Conservation (phyloP, 1,140 invertebrate species). For the Pseudomyrmex dendroicus region DNA sequence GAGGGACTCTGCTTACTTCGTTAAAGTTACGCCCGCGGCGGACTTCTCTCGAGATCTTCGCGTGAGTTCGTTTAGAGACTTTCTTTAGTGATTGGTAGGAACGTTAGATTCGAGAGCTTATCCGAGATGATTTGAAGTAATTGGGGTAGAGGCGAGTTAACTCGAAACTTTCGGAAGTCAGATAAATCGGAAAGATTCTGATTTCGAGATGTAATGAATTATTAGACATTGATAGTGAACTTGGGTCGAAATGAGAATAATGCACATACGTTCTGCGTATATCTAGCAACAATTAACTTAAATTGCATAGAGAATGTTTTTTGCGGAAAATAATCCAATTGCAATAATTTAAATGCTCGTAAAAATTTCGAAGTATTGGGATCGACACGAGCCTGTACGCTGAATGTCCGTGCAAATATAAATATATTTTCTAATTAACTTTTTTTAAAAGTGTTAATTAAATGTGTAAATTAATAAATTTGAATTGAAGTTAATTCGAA, state of each 20-base stretch:
- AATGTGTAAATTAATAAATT: too few relatives aligned
- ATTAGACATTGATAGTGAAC: neutral
- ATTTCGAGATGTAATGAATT: conserved; percentile 2
- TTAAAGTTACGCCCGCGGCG: conserved; percentile 58
- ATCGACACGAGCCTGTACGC: too few relatives aligned
- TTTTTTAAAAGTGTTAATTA: too few relatives aligned
- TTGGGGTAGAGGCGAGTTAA: conserved; percentile 12
- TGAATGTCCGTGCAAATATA: too few relatives aligned
- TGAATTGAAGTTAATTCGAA: too few relatives aligned
- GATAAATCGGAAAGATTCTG: conserved; percentile 24
- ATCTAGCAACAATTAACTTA: neutral
- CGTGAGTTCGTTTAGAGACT: conserved; percentile 51
- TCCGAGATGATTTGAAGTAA: conserved; percentile 48
- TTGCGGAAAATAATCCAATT: too few relatives aligned
- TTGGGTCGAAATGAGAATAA: neutral
- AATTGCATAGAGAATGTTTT: neutral
- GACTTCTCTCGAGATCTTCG: conserved; percentile 33
- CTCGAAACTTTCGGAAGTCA: conserved; percentile 29
- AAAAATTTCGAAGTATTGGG: too few relatives aligned
- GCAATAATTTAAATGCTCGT: too few relatives aligned
- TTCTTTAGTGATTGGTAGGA: conserved; percentile 43
- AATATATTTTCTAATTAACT: too few relatives aligned
- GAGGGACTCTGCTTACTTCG: conserved; percentile 48
- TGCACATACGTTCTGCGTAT: neutral
- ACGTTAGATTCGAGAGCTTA: conserved; percentile 36